These are phyloP conservation scores for Tiphia femorata DNA, from an alignment of 2,888 invertebrate species.

Conservation along the genomic window DNA sequence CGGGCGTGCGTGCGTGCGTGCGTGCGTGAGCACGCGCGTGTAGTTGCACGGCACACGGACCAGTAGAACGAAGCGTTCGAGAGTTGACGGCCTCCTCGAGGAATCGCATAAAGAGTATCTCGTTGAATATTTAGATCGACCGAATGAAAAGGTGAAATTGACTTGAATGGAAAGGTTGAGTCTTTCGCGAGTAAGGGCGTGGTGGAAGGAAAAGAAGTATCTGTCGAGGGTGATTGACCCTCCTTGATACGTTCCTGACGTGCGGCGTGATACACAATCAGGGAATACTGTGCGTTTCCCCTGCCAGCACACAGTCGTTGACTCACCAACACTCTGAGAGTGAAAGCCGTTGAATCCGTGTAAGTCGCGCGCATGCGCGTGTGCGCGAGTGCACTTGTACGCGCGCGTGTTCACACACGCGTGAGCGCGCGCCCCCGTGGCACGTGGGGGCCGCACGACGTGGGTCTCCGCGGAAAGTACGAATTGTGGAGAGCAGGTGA, in stretches of 20 bases:
- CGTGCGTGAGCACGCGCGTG: no score
- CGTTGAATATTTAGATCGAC: no score
- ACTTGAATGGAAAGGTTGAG: no score
- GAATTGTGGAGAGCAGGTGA: conserved; percentile 18
- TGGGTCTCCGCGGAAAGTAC: conserved; percentile 37
- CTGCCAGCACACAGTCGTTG: conserved; percentile 28
- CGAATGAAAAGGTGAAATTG: no score
- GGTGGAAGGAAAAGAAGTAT: no score
- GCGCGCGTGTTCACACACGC: not conserved
- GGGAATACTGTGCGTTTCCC: conserved; percentile 28
- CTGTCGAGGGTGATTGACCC: no score
- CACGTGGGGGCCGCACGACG: conserved; percentile 37
- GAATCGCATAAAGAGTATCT: no score
- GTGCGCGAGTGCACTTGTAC: not conserved
- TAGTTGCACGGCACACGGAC: no score
- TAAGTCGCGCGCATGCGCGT: not conserved
- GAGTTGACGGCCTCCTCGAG: no score
- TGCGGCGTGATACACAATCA: conserved; percentile 31
- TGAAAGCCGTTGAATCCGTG: conserved; percentile 51
- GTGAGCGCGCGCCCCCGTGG: conserved; percentile 11
- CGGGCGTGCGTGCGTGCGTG: conserved; percentile 30
- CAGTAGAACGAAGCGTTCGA: no score
- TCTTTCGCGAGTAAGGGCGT: no score
- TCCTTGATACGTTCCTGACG: conserved; percentile 23
- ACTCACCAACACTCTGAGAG: conserved; percentile 50